Evolutionary conservation across 2,888 invertebrate genomes (phyloP).

Genomic region (Nasonovia ribisnigri): DNA sequence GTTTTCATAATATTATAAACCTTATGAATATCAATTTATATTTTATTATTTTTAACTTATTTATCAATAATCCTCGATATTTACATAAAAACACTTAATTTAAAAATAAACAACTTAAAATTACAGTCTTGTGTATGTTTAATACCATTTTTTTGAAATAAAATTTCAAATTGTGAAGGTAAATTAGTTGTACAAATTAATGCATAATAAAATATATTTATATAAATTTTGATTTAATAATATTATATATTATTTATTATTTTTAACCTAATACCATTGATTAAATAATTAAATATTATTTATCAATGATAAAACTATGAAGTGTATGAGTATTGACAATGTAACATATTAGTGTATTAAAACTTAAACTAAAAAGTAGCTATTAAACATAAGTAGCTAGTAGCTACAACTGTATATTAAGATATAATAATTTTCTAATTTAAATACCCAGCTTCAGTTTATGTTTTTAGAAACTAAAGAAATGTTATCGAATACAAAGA

Average conservation of each 20-base stretch:
- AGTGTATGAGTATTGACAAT: background rate
- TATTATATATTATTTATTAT: slow-evolving; percentile 21
- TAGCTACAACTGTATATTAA: background rate
- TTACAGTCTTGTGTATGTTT: slow-evolving; percentile 23
- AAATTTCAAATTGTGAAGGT: slow-evolving; percentile 11
- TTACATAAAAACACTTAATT: slow-evolving; percentile 40
- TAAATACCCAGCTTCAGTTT: background rate
- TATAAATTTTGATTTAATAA: background rate
- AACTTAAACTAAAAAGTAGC: background rate
- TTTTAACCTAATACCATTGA: background rate
- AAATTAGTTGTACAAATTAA: slow-evolving; percentile 4
- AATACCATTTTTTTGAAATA: background rate
- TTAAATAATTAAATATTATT: background rate
- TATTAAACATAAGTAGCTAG: background rate
- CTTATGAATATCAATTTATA: slow-evolving; percentile 47
- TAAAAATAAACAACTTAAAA: slow-evolving; percentile 48
- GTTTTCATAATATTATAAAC: slow-evolving; percentile 42
- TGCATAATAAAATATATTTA: background rate
- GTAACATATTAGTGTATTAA: background rate
- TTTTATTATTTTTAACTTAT: slow-evolving; percentile 58
- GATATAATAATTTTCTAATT: background rate
- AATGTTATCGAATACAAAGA: background rate
- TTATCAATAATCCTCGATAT: slow-evolving; percentile 39
- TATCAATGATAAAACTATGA: background rate
- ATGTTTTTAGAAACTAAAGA: background rate